Evolutionary conservation across 2,888 invertebrate genomes (phyloP).

Genomic region (Drosophila neonasuta): DNA sequence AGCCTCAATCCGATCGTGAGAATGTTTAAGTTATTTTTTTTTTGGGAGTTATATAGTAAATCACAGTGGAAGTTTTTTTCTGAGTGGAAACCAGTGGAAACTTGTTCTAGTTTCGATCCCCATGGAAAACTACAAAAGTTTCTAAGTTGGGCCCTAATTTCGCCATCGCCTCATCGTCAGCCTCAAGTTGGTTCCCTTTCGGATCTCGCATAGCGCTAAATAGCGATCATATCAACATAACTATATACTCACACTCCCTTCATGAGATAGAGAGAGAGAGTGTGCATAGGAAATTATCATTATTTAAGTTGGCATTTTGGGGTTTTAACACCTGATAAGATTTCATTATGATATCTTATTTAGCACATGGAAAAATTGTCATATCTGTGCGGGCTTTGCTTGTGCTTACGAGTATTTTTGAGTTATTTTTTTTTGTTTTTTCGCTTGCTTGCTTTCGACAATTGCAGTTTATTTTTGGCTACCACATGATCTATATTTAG

Average conservation of each 20-base stretch:
- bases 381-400: constrained; percentile 39
- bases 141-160: constrained; percentile 18
- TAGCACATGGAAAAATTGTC: constrained; percentile 52
- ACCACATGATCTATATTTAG: constrained; percentile 26
- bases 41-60: neutral
- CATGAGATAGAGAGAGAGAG: neutral
- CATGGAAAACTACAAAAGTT: constrained; percentile 60
- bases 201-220: constrained; percentile 39
- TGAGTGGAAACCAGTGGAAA: constrained; percentile 26
- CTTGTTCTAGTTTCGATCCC: constrained; percentile 43
- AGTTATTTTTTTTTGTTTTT: neutral
- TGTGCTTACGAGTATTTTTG: constrained; percentile 10
- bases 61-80: constrained; percentile 52
- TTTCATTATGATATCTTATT: constrained; percentile 67
- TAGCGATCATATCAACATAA: constrained; percentile 26
- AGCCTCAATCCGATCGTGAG: constrained; percentile 19
- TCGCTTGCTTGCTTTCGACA: constrained; percentile 8
- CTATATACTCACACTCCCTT: constrained; percentile 8
- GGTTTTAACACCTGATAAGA: constrained; percentile 73
- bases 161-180: neutral
- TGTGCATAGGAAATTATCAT: constrained; percentile 40
- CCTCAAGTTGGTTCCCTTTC: constrained; percentile 15
- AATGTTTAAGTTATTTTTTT: neutral
- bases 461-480: constrained; percentile 44
- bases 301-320: constrained; percentile 54